These are phyloP conservation scores for Gopherus flavomarginatus DNA, from an alignment of 2,113 vertebrate genomes.

Conservation along the genomic window DNA sequence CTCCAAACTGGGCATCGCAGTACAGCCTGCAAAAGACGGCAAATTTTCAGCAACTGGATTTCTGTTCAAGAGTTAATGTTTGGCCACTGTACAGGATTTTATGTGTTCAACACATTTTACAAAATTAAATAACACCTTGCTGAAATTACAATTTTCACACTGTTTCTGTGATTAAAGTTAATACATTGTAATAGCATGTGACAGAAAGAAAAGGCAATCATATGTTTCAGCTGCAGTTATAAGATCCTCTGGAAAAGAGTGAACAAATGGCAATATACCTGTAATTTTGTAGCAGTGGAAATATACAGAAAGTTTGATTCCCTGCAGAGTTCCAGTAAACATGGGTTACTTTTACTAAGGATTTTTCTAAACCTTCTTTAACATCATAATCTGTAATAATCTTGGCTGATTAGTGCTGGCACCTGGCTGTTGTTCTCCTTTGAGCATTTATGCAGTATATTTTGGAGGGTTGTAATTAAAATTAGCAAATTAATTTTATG, in stretches of 20 bases:
- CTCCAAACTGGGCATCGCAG: neutral
- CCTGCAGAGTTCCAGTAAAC: neutral
- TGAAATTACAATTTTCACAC: neutral
- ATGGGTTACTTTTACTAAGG: neutral
- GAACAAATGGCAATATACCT: neutral
- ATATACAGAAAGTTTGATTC: neutral
- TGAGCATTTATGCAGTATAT: constrained; percentile 33
- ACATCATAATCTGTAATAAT: constrained; percentile 49
- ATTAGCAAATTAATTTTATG: constrained; percentile 64
- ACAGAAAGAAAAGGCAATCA: neutral
- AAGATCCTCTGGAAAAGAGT: neutral
- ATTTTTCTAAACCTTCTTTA: neutral
- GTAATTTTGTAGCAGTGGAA: neutral
- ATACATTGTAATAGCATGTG: neutral
- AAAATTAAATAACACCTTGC: neutral
- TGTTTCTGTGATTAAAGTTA: neutral
- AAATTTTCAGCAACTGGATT: neutral
- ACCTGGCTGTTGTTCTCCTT: constrained; percentile 33
- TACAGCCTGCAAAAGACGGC: neutral
- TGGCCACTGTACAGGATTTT: neutral
- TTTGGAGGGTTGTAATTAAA: constrained; percentile 53
- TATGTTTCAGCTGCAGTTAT: neutral
- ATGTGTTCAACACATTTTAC: neutral
- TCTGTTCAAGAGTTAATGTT: neutral
- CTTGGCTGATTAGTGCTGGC: constrained; percentile 15